Percentiles rank a stretch among this genome's conserved stretches.
Evolutionary conservation across 2,113 vertebrate genomes (phyloP).

Genomic region (Gambusia holbrooki): DNA sequence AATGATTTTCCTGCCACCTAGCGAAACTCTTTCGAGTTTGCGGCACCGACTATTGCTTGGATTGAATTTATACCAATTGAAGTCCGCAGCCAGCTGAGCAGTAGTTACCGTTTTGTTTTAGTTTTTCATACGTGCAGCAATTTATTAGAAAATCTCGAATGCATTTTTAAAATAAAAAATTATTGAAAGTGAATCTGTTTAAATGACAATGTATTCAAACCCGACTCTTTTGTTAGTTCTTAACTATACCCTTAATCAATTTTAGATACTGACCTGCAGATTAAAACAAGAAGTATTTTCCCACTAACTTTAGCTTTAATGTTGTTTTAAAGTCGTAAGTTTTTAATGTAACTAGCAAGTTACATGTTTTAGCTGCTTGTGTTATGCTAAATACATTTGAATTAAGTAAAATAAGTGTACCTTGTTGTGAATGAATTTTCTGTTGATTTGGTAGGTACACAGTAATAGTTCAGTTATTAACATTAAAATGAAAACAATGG

Average conservation of each 20-base stretch:
- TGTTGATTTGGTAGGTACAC: not conserved
- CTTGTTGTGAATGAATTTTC: too few relatives aligned
- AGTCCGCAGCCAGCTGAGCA: constrained; percentile 16
- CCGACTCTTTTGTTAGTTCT: not conserved
- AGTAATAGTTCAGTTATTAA: not conserved
- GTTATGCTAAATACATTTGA: too few relatives aligned
- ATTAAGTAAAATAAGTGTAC: too few relatives aligned
- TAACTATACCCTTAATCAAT: not conserved
- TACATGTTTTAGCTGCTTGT: too few relatives aligned
- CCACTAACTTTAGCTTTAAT: not conserved
- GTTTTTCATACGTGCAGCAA: not conserved
- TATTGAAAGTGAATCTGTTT: too few relatives aligned
- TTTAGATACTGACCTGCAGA: not conserved
- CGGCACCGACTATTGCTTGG: constrained; percentile 58
- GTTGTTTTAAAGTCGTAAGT: not conserved
- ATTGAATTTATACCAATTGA: constrained; percentile 10
- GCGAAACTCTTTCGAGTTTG: constrained; percentile 47
- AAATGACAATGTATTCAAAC: too few relatives aligned
- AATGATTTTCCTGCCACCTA: constrained; percentile 37
- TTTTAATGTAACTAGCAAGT: not conserved
- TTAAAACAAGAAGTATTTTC: not conserved
- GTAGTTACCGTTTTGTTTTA: not conserved
- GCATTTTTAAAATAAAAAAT: not conserved
- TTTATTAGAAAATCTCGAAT: not conserved
- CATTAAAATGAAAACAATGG: not conserved